Percentiles rank a stretch among this genome's conserved stretches.
These are phyloP conservation scores for Oryzias curvinotus DNA, from an alignment of 2,113 vertebrate genomes.

Conservation along the genomic window DNA sequence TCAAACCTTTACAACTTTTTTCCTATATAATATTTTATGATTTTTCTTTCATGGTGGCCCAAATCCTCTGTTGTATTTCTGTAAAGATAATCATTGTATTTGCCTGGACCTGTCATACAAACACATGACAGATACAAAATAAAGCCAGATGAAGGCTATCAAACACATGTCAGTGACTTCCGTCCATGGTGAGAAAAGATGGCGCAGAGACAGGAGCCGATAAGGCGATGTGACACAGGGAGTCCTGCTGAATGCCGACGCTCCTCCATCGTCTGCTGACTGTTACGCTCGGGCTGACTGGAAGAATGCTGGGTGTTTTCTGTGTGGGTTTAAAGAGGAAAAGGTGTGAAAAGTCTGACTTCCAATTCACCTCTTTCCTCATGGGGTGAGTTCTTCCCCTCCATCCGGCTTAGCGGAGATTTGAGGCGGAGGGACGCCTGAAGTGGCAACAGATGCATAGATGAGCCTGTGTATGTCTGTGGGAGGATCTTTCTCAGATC, in stretches of 20 bases:
- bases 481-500: conserved; percentile 45
- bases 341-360: conserved; percentile 72
- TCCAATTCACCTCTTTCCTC: conserved; percentile 61
- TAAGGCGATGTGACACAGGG: conserved; percentile 48
- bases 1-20: too few species aligned
- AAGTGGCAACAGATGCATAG: conserved; percentile 47
- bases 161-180: conserved; percentile 29
- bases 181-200: conserved; percentile 12
- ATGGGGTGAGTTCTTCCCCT: conserved; percentile 66
- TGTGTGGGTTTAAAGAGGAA: conserved; percentile 4
- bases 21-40: too few species aligned
- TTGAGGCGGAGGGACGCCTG: conserved; percentile 20
- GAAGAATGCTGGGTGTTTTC: conserved; percentile 54
- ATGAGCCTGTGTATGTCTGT: conserved; percentile 31
- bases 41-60: too few species aligned
- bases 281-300: conserved; percentile 54
- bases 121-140: background rate
- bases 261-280: conserved; percentile 66
- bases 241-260: conserved; percentile 21
- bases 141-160: background rate
- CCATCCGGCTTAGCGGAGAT: conserved; percentile 57
- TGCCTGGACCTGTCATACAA: too few species aligned
- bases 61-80: too few species aligned
- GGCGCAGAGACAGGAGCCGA: conserved; percentile 43
- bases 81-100: too few species aligned